These are phyloP conservation scores for Abrostola tripartita DNA, from an alignment of 2,888 invertebrate genomes.

Conservation along the genomic window DNA sequence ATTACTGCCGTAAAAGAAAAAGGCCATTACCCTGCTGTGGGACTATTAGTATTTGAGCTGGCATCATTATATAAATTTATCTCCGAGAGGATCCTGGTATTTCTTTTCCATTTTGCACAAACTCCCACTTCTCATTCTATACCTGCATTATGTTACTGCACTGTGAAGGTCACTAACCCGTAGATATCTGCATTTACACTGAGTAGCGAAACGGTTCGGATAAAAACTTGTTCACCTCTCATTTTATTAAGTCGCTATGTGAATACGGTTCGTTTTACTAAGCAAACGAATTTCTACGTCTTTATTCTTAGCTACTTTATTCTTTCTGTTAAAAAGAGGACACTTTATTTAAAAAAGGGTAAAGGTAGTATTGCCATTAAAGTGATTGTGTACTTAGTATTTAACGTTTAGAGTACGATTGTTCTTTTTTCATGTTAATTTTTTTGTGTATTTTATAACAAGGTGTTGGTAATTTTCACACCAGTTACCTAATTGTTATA, in stretches of 20 bases:
- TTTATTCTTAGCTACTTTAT: conserved; percentile 31
- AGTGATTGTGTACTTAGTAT: not conserved
- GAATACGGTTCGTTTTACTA: conserved; percentile 29
- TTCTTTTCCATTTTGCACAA: not conserved
- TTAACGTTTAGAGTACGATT: not conserved
- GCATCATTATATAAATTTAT: too few relatives aligned
- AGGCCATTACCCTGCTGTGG: too few relatives aligned
- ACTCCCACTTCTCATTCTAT: conserved; percentile 31
- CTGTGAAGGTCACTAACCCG: conserved; percentile 46
- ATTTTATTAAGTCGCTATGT: conserved; percentile 40
- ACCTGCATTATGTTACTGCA: conserved; percentile 20
- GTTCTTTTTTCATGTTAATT: too few relatives aligned
- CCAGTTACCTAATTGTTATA: too few relatives aligned
- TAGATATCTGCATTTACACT: conserved; percentile 53
- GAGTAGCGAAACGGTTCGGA: conserved; percentile 46
- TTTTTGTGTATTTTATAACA: too few relatives aligned
- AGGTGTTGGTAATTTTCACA: too few relatives aligned
- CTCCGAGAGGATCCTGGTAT: too few relatives aligned
- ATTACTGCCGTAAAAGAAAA: too few relatives aligned
- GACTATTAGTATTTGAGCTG: too few relatives aligned
- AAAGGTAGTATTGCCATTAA: conserved; percentile 3
- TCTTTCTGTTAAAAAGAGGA: conserved; percentile 10
- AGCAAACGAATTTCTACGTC: conserved; percentile 21
- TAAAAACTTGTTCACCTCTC: conserved; percentile 49
- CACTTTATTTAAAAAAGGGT: not conserved